These are phyloP conservation scores for Mellivora capensis DNA, from an alignment of 2,113 vertebrate species.

Conservation along the genomic window DNA sequence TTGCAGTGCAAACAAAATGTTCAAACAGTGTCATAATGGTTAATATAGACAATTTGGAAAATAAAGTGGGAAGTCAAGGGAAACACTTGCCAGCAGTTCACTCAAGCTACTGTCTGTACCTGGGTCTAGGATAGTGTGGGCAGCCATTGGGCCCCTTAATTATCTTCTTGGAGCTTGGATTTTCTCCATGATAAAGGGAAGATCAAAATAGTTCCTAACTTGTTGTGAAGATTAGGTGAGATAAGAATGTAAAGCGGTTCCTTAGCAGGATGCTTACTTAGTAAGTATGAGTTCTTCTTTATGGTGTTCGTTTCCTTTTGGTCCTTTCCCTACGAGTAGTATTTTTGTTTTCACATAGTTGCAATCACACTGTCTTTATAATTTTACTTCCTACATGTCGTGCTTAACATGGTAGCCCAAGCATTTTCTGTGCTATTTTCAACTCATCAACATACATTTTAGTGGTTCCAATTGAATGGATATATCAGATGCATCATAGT, in stretches of 20 bases:
- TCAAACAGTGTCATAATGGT: not conserved
- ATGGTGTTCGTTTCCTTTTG: not conserved
- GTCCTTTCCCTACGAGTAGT: not conserved
- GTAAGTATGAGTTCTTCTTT: not conserved
- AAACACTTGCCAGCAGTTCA: not conserved
- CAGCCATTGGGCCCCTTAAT: not conserved
- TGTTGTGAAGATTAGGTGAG: not conserved
- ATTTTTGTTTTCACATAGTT: not conserved
- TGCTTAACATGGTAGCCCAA: not conserved
- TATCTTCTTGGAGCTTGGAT: not conserved
- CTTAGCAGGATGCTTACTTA: not conserved
- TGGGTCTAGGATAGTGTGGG: not conserved
- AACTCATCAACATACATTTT: not conserved
- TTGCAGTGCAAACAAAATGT: not conserved
- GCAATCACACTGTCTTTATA: not conserved
- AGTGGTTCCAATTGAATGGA: not conserved
- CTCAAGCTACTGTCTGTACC: not conserved
- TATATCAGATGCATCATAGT: not conserved
- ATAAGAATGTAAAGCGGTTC: not conserved
- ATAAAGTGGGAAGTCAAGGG: not conserved
- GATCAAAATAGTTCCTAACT: not conserved
- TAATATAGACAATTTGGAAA: not conserved
- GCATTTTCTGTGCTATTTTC: not conserved
- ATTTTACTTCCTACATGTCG: not conserved
- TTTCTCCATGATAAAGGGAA: not conserved